Evolutionary conservation across 2,888 invertebrate species (phyloP), one percentile per base, ranked within the genome.

Genomic region (Zaprionus obscuricornis): DNA sequence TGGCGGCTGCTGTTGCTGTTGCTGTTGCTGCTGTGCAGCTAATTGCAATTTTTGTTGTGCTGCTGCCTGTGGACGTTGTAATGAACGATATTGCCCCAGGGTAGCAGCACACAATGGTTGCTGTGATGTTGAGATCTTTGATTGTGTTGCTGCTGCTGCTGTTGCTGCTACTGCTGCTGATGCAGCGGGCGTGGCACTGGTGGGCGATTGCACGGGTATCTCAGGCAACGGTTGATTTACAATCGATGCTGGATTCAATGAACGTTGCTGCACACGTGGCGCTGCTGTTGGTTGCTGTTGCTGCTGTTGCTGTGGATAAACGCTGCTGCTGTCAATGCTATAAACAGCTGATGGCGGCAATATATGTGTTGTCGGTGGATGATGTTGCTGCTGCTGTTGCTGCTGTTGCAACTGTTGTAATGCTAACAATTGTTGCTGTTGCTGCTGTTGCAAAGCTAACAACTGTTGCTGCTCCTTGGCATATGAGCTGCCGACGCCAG

Each of bases 41-140:
- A 86, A 59, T 59, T 89, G 86, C 49, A 89, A 29, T 63, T 89
- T 88, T 36, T 87, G 83, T 11, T 86, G 69, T 13, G 62, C 42
- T 10, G 77, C 37, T 1, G 85, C 66, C 22, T 89, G 85, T 0
- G 93, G 93, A 0, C 93, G 90, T 75, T 93, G 93, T 37, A 93
- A 87, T 16, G 93, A 93, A 34, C 93, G 91, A 85, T 93, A 93
- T 71, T 93, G 92, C 24, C 90, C 89, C 3, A 93, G 86, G 45
- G 92, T 90, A 33, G 91, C 89, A 2, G 90, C 90, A 51, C 89
- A 90, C 17, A 90, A 69, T 13, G 90, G 90, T 66, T 90, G 90
- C 42, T n/a, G n/a, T n/a, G n/a, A n/a, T n/a, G 89, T 85, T n/a
- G 88, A 87, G 58, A 89, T 90, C 73, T 90, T 90, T 1, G 90